Percentiles rank a stretch among this genome's conserved stretches.
Conservation (phyloP, 2,113 vertebrate genomes). For the Aegithalos caudatus region DNA sequence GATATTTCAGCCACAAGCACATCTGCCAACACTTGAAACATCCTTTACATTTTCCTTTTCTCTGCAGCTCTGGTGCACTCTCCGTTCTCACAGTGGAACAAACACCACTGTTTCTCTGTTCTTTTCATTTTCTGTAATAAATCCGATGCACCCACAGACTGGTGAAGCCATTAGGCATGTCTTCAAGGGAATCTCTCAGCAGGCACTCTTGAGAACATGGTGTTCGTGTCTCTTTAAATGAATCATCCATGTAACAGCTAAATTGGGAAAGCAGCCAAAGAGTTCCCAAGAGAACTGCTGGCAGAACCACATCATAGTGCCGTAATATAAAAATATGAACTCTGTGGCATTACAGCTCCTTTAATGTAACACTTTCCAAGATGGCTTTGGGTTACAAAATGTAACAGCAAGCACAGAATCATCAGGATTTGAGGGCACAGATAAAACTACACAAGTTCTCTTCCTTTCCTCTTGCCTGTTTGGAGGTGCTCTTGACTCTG, state of each 20-base stretch:
- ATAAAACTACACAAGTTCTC: not conserved
- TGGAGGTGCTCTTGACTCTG: not conserved
- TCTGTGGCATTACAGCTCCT: not conserved
- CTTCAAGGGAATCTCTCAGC: not conserved
- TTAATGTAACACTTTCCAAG: not conserved
- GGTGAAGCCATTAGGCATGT: not conserved
- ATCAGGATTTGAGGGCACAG: not conserved
- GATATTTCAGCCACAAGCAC: not conserved
- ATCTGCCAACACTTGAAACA: not conserved
- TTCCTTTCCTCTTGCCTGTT: not conserved
- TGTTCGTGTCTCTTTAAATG: slow-evolving; percentile 22
- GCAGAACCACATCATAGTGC: not conserved
- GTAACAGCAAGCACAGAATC: not conserved
- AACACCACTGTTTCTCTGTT: not conserved
- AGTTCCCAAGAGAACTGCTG: not conserved
- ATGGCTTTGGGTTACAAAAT: not conserved
- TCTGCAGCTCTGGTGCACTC: not conserved
- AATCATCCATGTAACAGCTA: not conserved
- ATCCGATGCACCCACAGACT: accelerated
- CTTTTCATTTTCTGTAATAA: not conserved
- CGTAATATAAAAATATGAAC: not conserved
- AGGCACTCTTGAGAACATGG: not conserved
- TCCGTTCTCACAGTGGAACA: not conserved
- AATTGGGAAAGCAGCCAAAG: slow-evolving; percentile 24
- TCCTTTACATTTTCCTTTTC: not conserved